Conservation (phyloP, 2,888 invertebrate species). For the Netelia virgata region DNA sequence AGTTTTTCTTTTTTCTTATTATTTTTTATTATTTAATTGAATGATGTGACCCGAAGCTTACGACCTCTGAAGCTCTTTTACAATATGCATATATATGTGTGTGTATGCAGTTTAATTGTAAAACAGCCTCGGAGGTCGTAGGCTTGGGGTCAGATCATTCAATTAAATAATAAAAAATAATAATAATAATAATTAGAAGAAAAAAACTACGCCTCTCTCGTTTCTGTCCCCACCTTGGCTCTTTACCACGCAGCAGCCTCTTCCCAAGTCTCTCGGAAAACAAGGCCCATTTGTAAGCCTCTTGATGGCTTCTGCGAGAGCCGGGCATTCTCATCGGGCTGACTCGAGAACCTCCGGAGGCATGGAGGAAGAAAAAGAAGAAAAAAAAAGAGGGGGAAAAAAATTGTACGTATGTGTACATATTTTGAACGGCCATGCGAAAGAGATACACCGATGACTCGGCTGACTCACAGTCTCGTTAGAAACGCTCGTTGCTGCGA, state of each 20-base stretch:
- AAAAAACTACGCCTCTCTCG: not conserved
- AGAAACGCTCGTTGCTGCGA: not conserved
- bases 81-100: not conserved
- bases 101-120: conserved; percentile 39
- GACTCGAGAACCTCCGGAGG: not conserved
- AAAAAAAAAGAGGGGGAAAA: not conserved
- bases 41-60: conserved; percentile 51
- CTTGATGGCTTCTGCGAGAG: conserved; percentile 42
- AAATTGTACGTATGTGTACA: not conserved
- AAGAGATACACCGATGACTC: conserved; percentile 18
- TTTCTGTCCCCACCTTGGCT: conserved; percentile 51
- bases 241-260: conserved; percentile 19
- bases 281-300: conserved; percentile 52
- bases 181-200: not conserved
- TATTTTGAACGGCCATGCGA: conserved; percentile 38
- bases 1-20: not conserved
- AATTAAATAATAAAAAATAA: conserved; percentile 1
- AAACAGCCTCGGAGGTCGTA: conserved; percentile 46
- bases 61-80: conserved; percentile 38
- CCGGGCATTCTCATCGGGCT: conserved; percentile 41
- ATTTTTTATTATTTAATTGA: conserved; percentile 8
- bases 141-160: conserved; percentile 50
- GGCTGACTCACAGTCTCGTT: conserved; percentile 44
- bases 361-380: conserved; percentile 1
- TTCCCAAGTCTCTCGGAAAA: conserved; percentile 33